Conservation (phyloP, 2,888 invertebrate species). For the Drosophila nr. medialis region DNA sequence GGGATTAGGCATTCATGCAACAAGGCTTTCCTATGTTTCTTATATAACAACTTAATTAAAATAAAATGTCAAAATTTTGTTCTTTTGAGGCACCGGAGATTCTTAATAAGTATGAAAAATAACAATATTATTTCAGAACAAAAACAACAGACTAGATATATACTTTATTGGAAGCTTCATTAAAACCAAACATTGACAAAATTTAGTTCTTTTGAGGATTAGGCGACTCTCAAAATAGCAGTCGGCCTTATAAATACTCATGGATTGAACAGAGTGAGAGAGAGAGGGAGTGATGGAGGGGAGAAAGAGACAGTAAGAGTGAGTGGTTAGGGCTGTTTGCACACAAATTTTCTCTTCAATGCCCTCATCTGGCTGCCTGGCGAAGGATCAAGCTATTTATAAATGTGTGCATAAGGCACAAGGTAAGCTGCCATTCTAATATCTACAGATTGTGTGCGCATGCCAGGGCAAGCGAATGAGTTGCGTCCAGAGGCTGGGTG, state of each 20-base stretch:
- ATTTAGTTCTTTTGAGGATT: slow-evolving; percentile 35
- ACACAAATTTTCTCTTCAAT: slow-evolving; percentile 64
- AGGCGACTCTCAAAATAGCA: slow-evolving; percentile 23
- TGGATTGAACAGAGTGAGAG: background rate
- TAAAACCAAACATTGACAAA: slow-evolving; percentile 1
- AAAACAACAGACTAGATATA: background rate
- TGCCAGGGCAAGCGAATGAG: slow-evolving; percentile 18
- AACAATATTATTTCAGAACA: background rate
- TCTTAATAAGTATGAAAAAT: too few relatives aligned
- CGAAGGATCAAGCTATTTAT: slow-evolving; percentile 74
- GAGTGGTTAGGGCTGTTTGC: slow-evolving; percentile 17
- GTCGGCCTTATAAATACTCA: slow-evolving; percentile 23
- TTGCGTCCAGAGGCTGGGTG: slow-evolving; percentile 33
- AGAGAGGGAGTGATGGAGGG: background rate
- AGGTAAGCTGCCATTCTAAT: slow-evolving; percentile 15
- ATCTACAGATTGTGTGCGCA: slow-evolving; percentile 9
- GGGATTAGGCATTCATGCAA: slow-evolving; percentile 26
- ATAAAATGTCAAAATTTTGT: slow-evolving; percentile 27
- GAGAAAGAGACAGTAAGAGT: background rate
- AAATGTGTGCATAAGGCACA: slow-evolving; percentile 26
- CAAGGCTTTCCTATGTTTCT: slow-evolving; percentile 33
- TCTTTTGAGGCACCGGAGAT: slow-evolving; percentile 9
- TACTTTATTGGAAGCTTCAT: background rate
- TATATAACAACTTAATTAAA: slow-evolving; percentile 27
- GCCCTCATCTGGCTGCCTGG: slow-evolving; percentile 37